Evolutionary conservation across 2,888 invertebrate species (phyloP).

Genomic region (Nomada fabriciana): DNA sequence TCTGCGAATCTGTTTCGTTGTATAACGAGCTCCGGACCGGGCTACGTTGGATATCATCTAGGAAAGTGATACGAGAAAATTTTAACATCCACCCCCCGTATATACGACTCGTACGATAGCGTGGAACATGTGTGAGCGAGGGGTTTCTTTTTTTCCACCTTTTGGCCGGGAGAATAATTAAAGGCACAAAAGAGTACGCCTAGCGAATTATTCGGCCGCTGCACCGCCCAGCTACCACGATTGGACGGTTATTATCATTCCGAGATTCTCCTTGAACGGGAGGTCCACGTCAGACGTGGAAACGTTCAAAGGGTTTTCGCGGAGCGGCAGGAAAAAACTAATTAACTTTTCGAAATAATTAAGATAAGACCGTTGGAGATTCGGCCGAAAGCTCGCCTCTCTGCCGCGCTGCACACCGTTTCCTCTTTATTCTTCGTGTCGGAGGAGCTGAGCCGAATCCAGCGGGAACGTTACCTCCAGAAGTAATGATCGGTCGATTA

Average conservation of each 20-base stretch:
- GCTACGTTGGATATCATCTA: conserved; percentile 59
- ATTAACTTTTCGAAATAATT: conserved; percentile 83
- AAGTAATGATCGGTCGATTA: conserved; percentile 76
- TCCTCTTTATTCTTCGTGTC: conserved; percentile 56
- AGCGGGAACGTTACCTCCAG: conserved; percentile 24
- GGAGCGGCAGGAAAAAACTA: conserved; percentile 79
- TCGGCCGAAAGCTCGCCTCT: conserved; percentile 77
- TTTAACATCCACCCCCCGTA: conserved; percentile 53
- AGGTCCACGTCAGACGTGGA: conserved; percentile 76
- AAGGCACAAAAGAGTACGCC: conserved; percentile 75
- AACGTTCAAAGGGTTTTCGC: conserved; percentile 77
- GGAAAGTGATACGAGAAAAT: conserved; percentile 69
- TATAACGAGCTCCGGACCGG: conserved; percentile 49
- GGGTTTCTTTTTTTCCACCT: conserved; percentile 63
- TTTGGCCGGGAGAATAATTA: conserved; percentile 73
- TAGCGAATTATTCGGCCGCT: conserved; percentile 73
- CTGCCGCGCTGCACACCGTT: conserved; percentile 55
- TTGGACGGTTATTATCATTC: conserved; percentile 77
- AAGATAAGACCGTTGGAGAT: conserved; percentile 80
- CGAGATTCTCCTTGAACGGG: conserved; percentile 74
- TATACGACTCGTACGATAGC: conserved; percentile 54
- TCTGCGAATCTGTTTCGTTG: conserved; percentile 34
- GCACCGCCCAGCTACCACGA: conserved; percentile 67
- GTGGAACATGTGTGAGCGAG: conserved; percentile 56
- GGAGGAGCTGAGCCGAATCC: conserved; percentile 54